These are phyloP conservation scores for Eupsittula cactorum DNA, from an alignment of 2,113 vertebrate genomes.

Conservation along the genomic window DNA sequence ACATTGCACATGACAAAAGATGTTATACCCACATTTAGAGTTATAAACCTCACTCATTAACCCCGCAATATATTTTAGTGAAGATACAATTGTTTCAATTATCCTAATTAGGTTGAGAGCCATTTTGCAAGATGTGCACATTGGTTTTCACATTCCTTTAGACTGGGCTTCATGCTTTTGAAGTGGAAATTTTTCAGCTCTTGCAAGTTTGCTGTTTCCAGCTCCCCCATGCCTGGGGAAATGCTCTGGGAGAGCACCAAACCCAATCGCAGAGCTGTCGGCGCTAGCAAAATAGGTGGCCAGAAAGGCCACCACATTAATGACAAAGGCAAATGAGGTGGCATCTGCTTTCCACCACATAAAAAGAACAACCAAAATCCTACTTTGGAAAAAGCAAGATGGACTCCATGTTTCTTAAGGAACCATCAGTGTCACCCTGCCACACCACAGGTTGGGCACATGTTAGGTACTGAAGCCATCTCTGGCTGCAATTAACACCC, in stretches of 20 bases:
- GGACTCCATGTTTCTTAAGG: neutral
- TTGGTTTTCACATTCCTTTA: neutral
- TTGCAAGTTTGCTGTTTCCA: neutral
- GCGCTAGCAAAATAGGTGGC: neutral
- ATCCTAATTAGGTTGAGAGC: neutral
- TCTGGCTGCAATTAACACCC: neutral
- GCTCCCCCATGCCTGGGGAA: neutral
- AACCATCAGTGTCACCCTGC: neutral
- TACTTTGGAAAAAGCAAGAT: neutral
- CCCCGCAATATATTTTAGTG: neutral
- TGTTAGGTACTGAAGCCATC: accelerated
- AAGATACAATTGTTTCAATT: neutral
- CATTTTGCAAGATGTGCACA: neutral
- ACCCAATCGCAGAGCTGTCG: neutral
- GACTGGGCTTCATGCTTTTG: neutral
- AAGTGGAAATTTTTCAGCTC: neutral
- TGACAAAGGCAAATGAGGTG: accelerated
- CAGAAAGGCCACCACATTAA: neutral
- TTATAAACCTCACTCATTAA: neutral
- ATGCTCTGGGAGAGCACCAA: neutral
- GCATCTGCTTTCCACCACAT: neutral
- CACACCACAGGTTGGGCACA: no score
- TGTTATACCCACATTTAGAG: neutral
- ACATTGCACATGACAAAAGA: neutral
- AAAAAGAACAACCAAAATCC: neutral